These are phyloP conservation scores for Siniperca scherzeri DNA, from an alignment of 2,797 vertebrate genomes.

Conservation along the genomic window DNA sequence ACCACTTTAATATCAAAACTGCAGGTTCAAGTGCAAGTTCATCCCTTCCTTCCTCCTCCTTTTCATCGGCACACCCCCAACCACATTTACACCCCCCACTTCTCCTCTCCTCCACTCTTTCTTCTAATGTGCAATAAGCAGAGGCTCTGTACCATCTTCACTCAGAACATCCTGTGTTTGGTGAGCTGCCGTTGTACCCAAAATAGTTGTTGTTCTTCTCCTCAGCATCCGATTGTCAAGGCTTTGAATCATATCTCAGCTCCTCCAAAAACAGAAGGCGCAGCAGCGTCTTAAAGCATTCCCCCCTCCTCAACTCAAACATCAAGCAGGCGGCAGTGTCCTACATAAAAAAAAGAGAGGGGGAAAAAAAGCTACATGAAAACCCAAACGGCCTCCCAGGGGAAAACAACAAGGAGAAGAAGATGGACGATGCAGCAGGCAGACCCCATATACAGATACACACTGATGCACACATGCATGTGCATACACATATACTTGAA, in stretches of 20 bases:
- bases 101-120: not conserved
- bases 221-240: constrained; percentile 70
- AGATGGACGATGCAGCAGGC: constrained; percentile 57
- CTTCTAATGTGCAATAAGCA: constrained; percentile 58
- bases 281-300: constrained; percentile 60
- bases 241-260: constrained; percentile 75
- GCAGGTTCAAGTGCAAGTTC: not conserved
- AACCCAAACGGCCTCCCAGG: constrained; percentile 67
- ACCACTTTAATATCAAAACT: not conserved
- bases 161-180: constrained; percentile 68
- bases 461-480: constrained; percentile 34
- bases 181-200: constrained; percentile 62
- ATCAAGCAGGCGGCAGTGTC: constrained; percentile 76
- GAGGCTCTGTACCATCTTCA: constrained; percentile 54
- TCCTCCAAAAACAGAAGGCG: constrained; percentile 67
- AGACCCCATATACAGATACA: constrained; percentile 38
- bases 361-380: constrained; percentile 57
- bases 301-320: constrained; percentile 38
- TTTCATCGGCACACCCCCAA: not conserved
- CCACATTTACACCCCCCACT: not conserved
- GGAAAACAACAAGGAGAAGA: constrained; percentile 65
- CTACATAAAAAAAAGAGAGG: constrained; percentile 67
- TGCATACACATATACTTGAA: constrained; percentile 15
- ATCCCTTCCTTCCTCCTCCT: not conserved
- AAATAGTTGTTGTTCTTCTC: constrained; percentile 78